A percentile compares a stretch with the other conserved stretches of the same genome.
Conservation (phyloP, 2,797 vertebrate genomes). For the Centropyge bicolor region DNA sequence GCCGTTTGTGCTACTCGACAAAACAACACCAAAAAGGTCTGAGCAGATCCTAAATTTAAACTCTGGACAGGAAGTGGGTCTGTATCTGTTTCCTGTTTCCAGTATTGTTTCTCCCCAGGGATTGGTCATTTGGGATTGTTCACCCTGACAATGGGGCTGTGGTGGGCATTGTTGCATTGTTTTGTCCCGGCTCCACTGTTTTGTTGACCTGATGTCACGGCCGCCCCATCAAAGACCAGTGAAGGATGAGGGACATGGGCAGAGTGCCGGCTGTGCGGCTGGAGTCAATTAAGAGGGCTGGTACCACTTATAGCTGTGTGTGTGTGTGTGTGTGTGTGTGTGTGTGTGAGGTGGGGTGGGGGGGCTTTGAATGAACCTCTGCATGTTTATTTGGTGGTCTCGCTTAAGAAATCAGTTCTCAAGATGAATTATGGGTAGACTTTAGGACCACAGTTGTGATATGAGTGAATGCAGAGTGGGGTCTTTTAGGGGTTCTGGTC, state of each 20-base stretch:
- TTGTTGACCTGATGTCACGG: slow-evolving; percentile 53
- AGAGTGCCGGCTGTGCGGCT: slow-evolving; percentile 33
- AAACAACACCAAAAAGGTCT: slow-evolving; percentile 44
- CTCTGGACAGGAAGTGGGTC: slow-evolving; percentile 76
- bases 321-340: neutral
- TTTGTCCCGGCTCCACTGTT: slow-evolving; percentile 54
- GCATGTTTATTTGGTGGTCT: slow-evolving; percentile 11
- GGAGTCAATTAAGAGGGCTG: slow-evolving; percentile 50
- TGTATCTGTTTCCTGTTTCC: slow-evolving; percentile 81
- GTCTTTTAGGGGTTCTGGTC: neutral
- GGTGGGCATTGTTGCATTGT: slow-evolving; percentile 82
- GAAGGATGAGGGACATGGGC: slow-evolving; percentile 45
- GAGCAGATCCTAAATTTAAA: slow-evolving; percentile 75
- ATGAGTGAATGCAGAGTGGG: neutral
- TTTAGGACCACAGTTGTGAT: neutral
- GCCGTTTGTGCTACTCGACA: slow-evolving; percentile 43
- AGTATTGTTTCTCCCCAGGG: slow-evolving; percentile 72
- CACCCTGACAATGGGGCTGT: slow-evolving; percentile 78
- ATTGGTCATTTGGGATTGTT: slow-evolving; percentile 71
- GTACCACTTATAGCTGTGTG: slow-evolving; percentile 27
- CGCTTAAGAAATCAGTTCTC: neutral
- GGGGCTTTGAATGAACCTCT: neutral
- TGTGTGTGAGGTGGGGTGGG: neutral
- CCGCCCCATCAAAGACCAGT: slow-evolving; percentile 59
- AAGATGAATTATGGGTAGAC: neutral